Evolutionary conservation across 2,797 vertebrate species (phyloP).

Genomic region (Fundulus diaphanus): DNA sequence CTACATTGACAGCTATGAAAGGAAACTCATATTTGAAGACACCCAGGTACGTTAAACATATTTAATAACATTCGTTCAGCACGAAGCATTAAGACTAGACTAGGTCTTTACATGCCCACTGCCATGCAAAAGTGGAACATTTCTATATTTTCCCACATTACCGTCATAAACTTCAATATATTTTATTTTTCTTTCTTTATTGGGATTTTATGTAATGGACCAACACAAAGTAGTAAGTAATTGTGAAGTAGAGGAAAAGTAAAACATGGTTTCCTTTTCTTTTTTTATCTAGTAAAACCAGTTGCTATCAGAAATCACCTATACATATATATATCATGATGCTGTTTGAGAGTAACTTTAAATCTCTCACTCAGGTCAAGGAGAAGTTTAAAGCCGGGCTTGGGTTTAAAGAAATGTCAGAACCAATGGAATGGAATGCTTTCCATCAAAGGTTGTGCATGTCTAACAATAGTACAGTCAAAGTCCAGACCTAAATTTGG

Average conservation of each 20-base stretch:
- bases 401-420: no score
- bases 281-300: not conserved
- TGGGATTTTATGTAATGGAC: not conserved
- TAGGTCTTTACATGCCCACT: not conserved
- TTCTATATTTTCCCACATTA: not conserved
- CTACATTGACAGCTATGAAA: slow-evolving; percentile 96
- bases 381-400: no score
- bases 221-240: not conserved
- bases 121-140: not conserved
- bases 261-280: not conserved
- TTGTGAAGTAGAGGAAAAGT: not conserved
- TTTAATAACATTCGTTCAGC: not conserved
- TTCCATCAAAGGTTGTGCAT: no score
- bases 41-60: slow-evolving; percentile 84
- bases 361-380: no score
- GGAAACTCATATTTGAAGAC: slow-evolving; percentile 87
- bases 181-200: not conserved
- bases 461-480: not conserved
- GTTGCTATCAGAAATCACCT: not conserved
- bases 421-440: not conserved
- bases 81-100: not conserved
- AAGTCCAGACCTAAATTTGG: no score
- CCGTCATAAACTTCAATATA: not conserved
- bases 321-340: no score
- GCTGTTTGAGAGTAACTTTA: no score